phyloP scores from a whole-genome alignment of 2,888 invertebrate genomes.

The Meteorus colon region DNA sequence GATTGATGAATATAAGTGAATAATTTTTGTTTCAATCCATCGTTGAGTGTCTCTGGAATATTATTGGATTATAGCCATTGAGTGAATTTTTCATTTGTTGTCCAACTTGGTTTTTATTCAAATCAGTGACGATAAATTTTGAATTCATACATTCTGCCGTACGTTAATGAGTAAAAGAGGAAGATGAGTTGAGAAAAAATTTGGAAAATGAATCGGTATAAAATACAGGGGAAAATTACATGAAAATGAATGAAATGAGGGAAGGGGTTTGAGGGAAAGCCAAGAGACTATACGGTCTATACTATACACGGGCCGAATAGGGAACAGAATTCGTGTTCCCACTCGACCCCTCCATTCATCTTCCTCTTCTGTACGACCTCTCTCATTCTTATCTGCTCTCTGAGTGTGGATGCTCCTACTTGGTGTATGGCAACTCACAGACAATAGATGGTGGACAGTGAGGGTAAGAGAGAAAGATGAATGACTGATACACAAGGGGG shows the following conservation, averaged over 20 bases:
- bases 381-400: background rate
- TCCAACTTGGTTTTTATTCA: no score
- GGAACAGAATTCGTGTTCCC: conserved; percentile 37
- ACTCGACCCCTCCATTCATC: conserved; percentile 31
- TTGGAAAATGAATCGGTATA: background rate
- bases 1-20: no score
- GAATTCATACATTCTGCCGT: background rate
- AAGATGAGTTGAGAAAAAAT: background rate
- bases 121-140: no score
- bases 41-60: no score
- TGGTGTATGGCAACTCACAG: conserved; percentile 11
- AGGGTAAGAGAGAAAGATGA: conserved; percentile 8
- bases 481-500: conserved; percentile 68
- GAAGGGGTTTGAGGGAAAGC: background rate
- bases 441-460: background rate
- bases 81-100: no score
- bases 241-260: conserved; percentile 1
- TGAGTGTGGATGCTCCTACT: background rate
- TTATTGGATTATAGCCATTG: no score
- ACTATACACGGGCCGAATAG: background rate
- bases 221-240: background rate
- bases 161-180: background rate
- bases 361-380: conserved; percentile 5
- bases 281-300: background rate
- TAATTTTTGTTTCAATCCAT: no score